These are phyloP conservation scores for Collichthys lucidus DNA, from an alignment of 2,113 vertebrate genomes.

Conservation along the genomic window DNA sequence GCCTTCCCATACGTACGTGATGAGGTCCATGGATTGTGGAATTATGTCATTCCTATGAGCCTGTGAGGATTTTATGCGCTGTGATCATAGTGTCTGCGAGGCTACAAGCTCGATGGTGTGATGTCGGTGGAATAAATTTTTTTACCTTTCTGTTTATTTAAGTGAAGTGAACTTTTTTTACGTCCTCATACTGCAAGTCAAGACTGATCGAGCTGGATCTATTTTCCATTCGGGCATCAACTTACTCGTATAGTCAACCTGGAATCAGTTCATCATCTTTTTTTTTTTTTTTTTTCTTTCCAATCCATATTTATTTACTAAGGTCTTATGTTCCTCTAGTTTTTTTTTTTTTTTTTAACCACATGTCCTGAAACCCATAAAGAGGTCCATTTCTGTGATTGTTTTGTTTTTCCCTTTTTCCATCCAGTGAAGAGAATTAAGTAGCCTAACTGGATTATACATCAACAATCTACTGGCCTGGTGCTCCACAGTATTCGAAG, in stretches of 20 bases:
- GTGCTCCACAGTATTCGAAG: constrained; percentile 72
- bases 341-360: constrained; percentile 1
- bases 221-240: constrained; percentile 51
- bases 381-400: constrained; percentile 69
- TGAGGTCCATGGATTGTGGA: constrained; percentile 64
- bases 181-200: constrained; percentile 11
- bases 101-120: constrained; percentile 17
- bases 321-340: constrained; percentile 42
- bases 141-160: constrained; percentile 34
- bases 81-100: constrained; percentile 27
- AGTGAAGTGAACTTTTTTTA: constrained; percentile 26
- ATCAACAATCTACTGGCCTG: constrained; percentile 67
- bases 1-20: constrained; percentile 1
- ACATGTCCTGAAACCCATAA: constrained; percentile 67
- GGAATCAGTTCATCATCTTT: constrained; percentile 62
- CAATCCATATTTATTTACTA: constrained; percentile 48
- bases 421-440: constrained; percentile 72
- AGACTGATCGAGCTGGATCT: constrained; percentile 69
- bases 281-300: constrained; percentile 38
- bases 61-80: constrained; percentile 61
- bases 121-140: constrained; percentile 72
- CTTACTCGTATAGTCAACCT: constrained; percentile 33
- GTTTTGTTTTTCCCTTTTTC: constrained; percentile 68
- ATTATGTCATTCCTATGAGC: constrained; percentile 45
- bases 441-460: constrained; percentile 78